Conservation (phyloP, 2,888 invertebrate species). For the Synergus umbraculus region DNA sequence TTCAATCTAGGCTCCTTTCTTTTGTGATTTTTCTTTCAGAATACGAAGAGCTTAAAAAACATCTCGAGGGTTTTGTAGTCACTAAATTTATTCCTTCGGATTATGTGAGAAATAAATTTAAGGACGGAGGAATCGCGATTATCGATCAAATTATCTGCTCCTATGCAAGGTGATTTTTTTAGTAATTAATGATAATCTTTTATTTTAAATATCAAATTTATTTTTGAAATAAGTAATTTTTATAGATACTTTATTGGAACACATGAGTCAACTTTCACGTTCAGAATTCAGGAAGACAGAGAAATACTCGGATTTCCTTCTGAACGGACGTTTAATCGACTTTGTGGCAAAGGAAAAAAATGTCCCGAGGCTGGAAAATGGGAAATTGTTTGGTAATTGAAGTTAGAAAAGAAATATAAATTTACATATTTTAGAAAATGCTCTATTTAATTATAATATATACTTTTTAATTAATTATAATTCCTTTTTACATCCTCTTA, state of each 20-base stretch:
- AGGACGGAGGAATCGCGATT: slow-evolving; percentile 93
- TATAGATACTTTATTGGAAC: slow-evolving; percentile 91
- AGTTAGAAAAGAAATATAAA: not conserved
- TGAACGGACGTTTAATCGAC: slow-evolving; percentile 90
- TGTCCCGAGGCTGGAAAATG: slow-evolving; percentile 65
- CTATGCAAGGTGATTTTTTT: slow-evolving; percentile 81
- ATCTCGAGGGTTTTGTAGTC: slow-evolving; percentile 77
- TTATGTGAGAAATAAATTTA: slow-evolving; percentile 79
- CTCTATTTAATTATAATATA: not conserved
- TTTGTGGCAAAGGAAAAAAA: slow-evolving; percentile 81
- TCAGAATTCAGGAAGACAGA: slow-evolving; percentile 97
- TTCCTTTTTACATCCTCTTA: not conserved
- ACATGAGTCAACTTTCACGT: slow-evolving; percentile 96
- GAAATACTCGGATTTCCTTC: slow-evolving; percentile 94
- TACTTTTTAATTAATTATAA: not conserved
- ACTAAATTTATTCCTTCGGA: slow-evolving; percentile 77
- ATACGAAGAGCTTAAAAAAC: slow-evolving; percentile 77
- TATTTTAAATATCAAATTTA: slow-evolving; percentile 20
- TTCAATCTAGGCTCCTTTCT: not conserved
- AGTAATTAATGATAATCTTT: slow-evolving; percentile 18
- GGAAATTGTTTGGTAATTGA: slow-evolving; percentile 76
- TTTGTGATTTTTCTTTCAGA: slow-evolving; percentile 75
- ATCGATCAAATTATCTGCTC: slow-evolving; percentile 98
- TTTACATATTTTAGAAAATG: not conserved
- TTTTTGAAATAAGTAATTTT: slow-evolving; percentile 47